Conservation (phyloP, 2,888 invertebrate genomes). For the Meiosimyza platycephala region DNA sequence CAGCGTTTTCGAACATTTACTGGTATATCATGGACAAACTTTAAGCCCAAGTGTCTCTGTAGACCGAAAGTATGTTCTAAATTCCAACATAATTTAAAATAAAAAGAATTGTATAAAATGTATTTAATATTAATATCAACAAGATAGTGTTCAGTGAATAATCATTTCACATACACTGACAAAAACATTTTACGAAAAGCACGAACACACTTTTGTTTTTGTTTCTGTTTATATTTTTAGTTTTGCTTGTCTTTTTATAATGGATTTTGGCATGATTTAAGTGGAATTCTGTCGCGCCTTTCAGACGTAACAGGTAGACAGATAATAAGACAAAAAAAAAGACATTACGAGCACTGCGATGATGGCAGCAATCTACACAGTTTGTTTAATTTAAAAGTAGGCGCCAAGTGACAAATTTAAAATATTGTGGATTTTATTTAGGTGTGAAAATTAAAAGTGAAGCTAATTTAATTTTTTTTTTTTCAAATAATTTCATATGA, state of each 20-base stretch:
- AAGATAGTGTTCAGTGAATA: no score
- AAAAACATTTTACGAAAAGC: background rate
- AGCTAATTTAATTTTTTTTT: background rate
- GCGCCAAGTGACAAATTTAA: conserved; percentile 35
- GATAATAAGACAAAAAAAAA: conserved; percentile 12
- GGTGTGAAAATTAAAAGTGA: conserved; percentile 45
- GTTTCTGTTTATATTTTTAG: background rate
- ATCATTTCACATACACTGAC: background rate
- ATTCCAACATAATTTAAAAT: no score
- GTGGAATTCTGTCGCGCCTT: conserved; percentile 20
- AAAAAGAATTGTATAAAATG: no score
- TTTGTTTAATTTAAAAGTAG: conserved; percentile 26
- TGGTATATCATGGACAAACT: no score
- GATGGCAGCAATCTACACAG: background rate
- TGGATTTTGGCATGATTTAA: conserved; percentile 15
- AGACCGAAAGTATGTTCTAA: no score
- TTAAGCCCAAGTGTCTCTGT: no score
- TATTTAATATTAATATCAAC: no score
- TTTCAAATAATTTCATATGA: background rate
- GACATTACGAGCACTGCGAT: conserved; percentile 10
- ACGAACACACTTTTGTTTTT: background rate
- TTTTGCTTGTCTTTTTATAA: no score
- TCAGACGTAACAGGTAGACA: conserved; percentile 4
- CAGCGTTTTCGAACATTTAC: no score
- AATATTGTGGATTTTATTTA: conserved; percentile 35